Evolutionary conservation across 2,797 vertebrate species (phyloP).

Genomic region (Sebastolobus altivelis): DNA sequence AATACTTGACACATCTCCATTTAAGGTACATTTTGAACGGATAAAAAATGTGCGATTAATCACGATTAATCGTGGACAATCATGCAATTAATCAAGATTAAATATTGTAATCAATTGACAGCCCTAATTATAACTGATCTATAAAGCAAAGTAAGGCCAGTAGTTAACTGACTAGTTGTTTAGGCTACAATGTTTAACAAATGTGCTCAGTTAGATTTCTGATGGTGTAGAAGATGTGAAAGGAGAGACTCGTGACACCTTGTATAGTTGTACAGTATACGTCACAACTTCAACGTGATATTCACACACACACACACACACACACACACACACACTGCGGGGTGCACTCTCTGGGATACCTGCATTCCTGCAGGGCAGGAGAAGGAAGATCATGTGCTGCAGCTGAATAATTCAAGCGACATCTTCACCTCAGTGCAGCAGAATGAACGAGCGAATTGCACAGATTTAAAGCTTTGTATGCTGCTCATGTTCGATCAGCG

Average conservation of each 20-base stretch:
- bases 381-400: constrained; percentile 27
- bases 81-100: too few species aligned
- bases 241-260: background rate
- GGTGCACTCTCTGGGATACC: background rate
- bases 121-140: background rate
- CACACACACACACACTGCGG: background rate
- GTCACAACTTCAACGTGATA: background rate
- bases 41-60: too few species aligned
- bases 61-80: too few species aligned
- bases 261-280: background rate
- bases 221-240: background rate
- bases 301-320: background rate
- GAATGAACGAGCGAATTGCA: constrained; percentile 26
- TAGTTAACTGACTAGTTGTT: background rate
- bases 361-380: constrained; percentile 3
- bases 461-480: constrained; percentile 44
- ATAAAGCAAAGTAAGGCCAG: background rate
- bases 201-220: background rate
- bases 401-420: constrained; percentile 66
- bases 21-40: too few species aligned
- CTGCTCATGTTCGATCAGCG: constrained; percentile 19
- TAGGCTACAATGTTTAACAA: background rate
- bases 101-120: too few species aligned
- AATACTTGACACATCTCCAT: too few species aligned
- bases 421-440: constrained; percentile 52